Base-by-base conservation (phyloP, 2,113 vertebrate genomes). In the Eublepharis macularius region DNA sequence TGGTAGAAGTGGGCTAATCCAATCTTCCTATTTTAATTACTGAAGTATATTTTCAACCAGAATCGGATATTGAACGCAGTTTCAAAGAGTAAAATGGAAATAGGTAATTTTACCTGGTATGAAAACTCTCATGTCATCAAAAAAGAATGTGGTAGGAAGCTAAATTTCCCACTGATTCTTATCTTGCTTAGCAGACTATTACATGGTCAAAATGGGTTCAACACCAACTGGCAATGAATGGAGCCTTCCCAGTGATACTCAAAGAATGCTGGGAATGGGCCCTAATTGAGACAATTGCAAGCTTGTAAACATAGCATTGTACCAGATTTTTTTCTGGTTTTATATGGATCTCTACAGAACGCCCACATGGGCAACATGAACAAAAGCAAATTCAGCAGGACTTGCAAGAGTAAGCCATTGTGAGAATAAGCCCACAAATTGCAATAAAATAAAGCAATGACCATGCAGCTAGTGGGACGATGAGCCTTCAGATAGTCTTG, bases 1-100 rank as follows among this genome's bases (percentile, higher is more conserved):
- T 0, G 1, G 57, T 82, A 14, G 83, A 88, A 90, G 86, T 82
- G 89, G 0, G 10, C 91, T 93, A 92, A 90, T 93, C 91, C 78
- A 32, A 21, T 69, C 80, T 76, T 83, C 24, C 90, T 92, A 79
- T 90, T 95, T 90, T 93, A 93, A 92, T 93, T 90, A 89, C 88
- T 73, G 83, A 39, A 86, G 91, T 94, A 91, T 94, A 91, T 94
- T 90, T 94, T 91, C 86, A 83, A 89, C 84, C 86, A 68, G 88
- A 86, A 82, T 77, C 60, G 86, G 75, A 80, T 85, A 83, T 41
- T 69, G 41, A 29, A 68, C 32, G 68, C 34, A 57, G 74, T 72
- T 81, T 86, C 65, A 54, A 57, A 79, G 85, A 88, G 39, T 1
- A 41, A 83, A 69, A 13, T 2, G 34, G 45, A n/a, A 11, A 83